Conservation (phyloP, 2,797 vertebrate genomes). For the Podarcis lilfordi region DNA sequence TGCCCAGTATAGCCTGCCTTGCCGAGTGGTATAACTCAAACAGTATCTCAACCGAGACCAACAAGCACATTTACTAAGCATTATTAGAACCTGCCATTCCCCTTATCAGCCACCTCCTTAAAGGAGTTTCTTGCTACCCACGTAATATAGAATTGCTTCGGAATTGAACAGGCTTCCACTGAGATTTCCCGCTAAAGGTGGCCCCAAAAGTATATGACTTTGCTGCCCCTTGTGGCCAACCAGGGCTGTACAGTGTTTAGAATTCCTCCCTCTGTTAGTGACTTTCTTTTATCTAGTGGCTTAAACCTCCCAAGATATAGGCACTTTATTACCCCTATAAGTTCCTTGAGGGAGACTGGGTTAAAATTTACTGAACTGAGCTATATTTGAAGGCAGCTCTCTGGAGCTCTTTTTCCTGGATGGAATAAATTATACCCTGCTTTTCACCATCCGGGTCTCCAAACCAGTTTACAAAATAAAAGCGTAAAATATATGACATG, state of each 20-base stretch:
- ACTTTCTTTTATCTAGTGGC: background rate
- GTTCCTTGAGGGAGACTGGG: background rate
- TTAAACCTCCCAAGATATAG: background rate
- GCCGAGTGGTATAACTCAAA: background rate
- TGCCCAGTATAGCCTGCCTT: no score
- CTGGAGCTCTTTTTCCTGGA: background rate
- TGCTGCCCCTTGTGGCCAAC: accelerated
- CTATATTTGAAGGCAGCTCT: background rate
- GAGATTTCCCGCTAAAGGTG: background rate
- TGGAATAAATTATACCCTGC: no score
- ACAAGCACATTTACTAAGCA: background rate
- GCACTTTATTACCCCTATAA: background rate
- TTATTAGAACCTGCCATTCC: background rate
- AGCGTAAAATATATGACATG: no score
- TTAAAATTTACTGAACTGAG: background rate
- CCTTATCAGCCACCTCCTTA: background rate
- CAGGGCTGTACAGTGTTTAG: accelerated
- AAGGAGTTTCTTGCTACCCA: background rate
- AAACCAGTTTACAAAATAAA: no score
- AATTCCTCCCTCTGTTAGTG: background rate
- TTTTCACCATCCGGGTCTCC: no score
- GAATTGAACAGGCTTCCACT: background rate
- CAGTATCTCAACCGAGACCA: background rate
- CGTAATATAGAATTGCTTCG: background rate
- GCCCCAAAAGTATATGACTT: accelerated